These are phyloP conservation scores for Hypsopygia costalis DNA, from an alignment of 2,888 invertebrate species.

Conservation along the genomic window DNA sequence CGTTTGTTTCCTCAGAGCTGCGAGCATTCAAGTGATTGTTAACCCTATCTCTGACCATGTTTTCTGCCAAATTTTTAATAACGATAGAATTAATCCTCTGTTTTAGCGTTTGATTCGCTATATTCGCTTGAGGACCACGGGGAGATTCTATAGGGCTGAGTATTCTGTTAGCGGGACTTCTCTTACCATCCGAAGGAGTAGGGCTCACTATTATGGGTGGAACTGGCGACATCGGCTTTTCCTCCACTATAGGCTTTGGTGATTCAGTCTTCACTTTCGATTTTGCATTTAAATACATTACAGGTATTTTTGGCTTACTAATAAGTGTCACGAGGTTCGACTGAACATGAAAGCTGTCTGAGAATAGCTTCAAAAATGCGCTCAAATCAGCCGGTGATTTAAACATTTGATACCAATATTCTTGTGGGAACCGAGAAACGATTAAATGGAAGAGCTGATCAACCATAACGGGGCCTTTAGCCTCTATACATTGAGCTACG, in stretches of 20 bases:
- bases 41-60: conserved; percentile 81
- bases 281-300: conserved; percentile 76
- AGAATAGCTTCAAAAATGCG: conserved; percentile 95
- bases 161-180: conserved; percentile 70
- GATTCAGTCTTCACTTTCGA: conserved; percentile 71
- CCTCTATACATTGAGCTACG: conserved; percentile 89
- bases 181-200: conserved; percentile 68
- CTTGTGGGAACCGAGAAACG: conserved; percentile 87
- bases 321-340: conserved; percentile 93
- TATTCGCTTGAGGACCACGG: conserved; percentile 67
- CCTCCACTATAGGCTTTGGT: conserved; percentile 71
- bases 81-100: conserved; percentile 94
- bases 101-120: conserved; percentile 89
- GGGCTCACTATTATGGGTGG: conserved; percentile 62
- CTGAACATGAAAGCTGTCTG: conserved; percentile 96
- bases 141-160: conserved; percentile 77
- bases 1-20: conserved; percentile 63
- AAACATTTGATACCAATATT: conserved; percentile 92
- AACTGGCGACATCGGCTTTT: conserved; percentile 55
- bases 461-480: conserved; percentile 90
- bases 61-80: conserved; percentile 93
- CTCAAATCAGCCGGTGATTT: conserved; percentile 94
- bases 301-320: conserved; percentile 86
- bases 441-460: conserved; percentile 93
- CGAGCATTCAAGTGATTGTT: conserved; percentile 72